These are phyloP conservation scores for Alectoris magna DNA, from an alignment of 2,797 vertebrate genomes.

Conservation along the genomic window DNA sequence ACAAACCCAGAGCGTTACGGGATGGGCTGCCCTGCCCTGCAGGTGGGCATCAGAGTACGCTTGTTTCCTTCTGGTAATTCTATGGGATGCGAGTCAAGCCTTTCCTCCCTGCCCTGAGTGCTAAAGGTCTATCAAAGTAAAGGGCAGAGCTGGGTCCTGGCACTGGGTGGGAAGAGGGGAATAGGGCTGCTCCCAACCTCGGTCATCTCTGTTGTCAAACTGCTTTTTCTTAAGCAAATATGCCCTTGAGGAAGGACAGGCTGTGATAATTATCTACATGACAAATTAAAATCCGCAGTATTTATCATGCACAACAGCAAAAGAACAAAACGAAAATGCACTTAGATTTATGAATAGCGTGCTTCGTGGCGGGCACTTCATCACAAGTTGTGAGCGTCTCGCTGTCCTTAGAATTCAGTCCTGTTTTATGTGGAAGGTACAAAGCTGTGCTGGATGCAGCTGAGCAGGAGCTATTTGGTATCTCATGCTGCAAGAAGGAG, in stretches of 20 bases:
- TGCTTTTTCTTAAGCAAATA: not conserved
- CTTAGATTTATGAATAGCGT: not conserved
- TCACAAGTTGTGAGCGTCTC: not conserved
- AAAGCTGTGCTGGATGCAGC: not conserved
- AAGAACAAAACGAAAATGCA: fast-evolving
- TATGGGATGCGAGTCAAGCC: fast-evolving
- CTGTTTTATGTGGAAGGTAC: not conserved
- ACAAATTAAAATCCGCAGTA: not conserved
- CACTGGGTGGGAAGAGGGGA: fast-evolving
- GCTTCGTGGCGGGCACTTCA: not conserved
- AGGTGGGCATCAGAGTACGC: not conserved
- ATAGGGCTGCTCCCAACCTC: not conserved
- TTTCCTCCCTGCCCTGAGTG: not conserved
- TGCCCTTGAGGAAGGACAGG: conserved; percentile 20
- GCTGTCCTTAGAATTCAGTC: not conserved
- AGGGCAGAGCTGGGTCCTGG: not conserved
- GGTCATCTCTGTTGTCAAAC: not conserved
- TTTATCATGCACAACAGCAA: not conserved
- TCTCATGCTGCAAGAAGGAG: not conserved
- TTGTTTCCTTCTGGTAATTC: not conserved
- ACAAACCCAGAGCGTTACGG: not conserved
- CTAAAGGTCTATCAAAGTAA: not conserved
- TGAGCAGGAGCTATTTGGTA: not conserved
- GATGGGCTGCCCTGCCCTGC: not conserved
- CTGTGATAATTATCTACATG: not conserved